These are phyloP conservation scores for Cheumatopsyche charites DNA, from an alignment of 1,140 invertebrate genomes.

Conservation along the genomic window DNA sequence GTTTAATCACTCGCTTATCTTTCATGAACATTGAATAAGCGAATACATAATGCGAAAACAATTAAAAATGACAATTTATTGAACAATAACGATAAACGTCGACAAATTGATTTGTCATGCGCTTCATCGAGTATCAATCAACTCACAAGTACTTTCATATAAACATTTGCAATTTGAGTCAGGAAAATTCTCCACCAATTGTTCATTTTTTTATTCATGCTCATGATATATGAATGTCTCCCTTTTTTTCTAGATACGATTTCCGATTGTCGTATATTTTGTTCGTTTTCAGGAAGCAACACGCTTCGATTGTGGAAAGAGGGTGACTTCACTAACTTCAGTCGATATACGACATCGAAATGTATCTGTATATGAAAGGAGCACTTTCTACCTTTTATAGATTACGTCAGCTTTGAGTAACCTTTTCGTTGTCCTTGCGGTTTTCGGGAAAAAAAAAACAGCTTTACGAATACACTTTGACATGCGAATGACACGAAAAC, in stretches of 20 bases:
- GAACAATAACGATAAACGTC: too few species aligned
- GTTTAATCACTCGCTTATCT: too few species aligned
- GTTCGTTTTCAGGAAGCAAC: background rate
- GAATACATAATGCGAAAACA: too few species aligned
- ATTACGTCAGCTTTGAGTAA: conserved; percentile 25
- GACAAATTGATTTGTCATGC: too few species aligned
- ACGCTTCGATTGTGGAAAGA: too few species aligned
- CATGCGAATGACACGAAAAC: too few species aligned
- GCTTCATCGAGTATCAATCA: too few species aligned
- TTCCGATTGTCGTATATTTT: conserved; percentile 15
- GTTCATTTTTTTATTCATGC: too few species aligned
- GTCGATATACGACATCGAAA: background rate
- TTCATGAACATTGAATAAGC: too few species aligned
- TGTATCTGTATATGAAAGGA: background rate
- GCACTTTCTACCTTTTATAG: conserved; percentile 6
- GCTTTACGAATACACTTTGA: background rate
- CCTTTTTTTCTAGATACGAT: background rate
- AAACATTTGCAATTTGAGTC: background rate
- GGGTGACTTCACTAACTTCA: background rate
- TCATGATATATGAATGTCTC: too few species aligned
- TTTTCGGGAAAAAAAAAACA: conserved; percentile 4
- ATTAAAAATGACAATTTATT: too few species aligned
- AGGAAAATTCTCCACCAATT: background rate
- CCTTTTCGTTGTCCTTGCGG: conserved; percentile 19
- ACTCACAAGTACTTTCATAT: background rate